Evolutionary conservation across 2,888 invertebrate species (phyloP), one percentile per base, ranked within the genome.

Genomic region (Entomobrya multifasciata): DNA sequence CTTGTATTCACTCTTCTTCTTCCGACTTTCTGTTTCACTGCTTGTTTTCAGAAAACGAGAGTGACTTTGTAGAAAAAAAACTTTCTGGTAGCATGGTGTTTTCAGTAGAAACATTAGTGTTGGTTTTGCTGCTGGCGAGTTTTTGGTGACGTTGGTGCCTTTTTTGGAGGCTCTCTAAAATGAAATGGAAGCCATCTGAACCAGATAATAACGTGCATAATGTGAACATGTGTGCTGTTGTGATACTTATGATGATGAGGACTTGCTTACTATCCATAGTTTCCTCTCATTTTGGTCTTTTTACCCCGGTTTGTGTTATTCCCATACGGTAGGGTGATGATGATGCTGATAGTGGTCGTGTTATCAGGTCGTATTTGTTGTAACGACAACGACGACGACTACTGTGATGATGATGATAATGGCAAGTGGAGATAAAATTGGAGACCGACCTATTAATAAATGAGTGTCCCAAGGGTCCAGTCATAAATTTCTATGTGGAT

Each of bases 391-490:
- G 80, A 41, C 52, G 60, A 82, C 55, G 74, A 70, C 49, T 57
- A 25, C 22, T 22, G 47, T 47, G 86, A 87, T 84, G 86, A 88
- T 85, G 88, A 89, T 89, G 88, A 87, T 87, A 87, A 86, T 86
- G 76, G 86, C 67, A 77, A 89, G 87, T 84, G 83, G 81, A 89
- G 91, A 90, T 90, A 89, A 90, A 90, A 91, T 90, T 89, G 90
- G 89, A 90, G 90, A 90, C 89, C 89, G 91, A 86, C 90, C 91
- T 91, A 91, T 91, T 91, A 91, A 91, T 91, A 91, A 91, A 91
- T 91, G 91, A 91, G 89, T 89, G 87, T 91, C 91, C 91, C 91
- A 57, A 67, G 89, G 90, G 90, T 81, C 85, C 83, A 87, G 88
- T 88, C 89, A 91, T 91, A 91, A 91, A 91, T 90, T 91, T 90